These are phyloP conservation scores for Sinella curviseta DNA, from an alignment of 1,140 invertebrate genomes.

Conservation along the genomic window DNA sequence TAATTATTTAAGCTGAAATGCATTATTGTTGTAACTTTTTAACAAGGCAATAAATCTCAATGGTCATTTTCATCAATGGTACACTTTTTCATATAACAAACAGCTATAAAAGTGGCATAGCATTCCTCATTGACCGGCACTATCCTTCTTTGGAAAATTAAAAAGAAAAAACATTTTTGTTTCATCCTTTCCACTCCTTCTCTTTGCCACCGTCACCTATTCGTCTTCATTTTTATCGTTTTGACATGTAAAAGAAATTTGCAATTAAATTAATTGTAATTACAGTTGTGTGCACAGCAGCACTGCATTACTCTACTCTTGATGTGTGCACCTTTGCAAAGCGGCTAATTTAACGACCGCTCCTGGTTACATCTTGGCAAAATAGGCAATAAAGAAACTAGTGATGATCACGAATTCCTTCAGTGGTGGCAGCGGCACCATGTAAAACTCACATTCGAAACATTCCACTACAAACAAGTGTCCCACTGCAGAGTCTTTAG, in stretches of 20 bases:
- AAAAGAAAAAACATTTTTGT: background rate
- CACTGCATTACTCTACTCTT: background rate
- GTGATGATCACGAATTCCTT: no score
- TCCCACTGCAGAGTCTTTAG: no score
- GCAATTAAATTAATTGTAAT: conserved; percentile 7
- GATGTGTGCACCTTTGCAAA: background rate
- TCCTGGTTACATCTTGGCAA: background rate
- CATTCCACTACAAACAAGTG: no score
- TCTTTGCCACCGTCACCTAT: no score
- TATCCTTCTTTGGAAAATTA: background rate
- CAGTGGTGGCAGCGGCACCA: background rate
- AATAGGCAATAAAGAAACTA: background rate
- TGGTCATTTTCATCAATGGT: background rate
- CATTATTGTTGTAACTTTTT: background rate
- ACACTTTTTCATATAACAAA: background rate
- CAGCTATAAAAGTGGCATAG: no score
- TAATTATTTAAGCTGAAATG: background rate
- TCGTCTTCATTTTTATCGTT: background rate
- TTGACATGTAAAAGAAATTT: conserved; percentile 9
- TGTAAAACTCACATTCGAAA: background rate
- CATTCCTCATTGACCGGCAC: no score
- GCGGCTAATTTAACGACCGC: background rate
- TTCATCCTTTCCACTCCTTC: background rate
- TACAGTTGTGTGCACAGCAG: background rate
- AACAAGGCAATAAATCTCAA: conserved; percentile 16